A percentile compares a stretch with the other conserved stretches of the same genome.
Conservation (phyloP, 2,888 invertebrate genomes). For the Lycocerus yunnanus region DNA sequence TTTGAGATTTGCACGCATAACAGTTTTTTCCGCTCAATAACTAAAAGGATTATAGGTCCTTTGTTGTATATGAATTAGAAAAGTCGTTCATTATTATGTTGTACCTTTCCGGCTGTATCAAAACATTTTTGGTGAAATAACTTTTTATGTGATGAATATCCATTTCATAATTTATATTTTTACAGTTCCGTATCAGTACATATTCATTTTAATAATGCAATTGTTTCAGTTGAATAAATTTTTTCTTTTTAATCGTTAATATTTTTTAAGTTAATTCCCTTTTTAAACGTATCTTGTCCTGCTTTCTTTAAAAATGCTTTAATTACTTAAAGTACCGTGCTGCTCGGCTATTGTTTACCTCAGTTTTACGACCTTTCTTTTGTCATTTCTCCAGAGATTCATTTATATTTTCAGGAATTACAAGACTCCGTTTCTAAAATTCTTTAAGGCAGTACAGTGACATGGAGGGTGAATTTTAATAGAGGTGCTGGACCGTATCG, state of each 20-base stretch:
- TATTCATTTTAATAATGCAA: neutral
- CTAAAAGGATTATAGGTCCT: conserved; percentile 13
- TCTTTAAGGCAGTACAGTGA: conserved; percentile 26
- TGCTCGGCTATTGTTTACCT: conserved; percentile 21
- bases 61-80: conserved; percentile 11
- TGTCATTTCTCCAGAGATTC: conserved; percentile 27
- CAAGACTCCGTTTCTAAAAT: conserved; percentile 27
- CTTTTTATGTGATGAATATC: neutral
- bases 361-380: conserved; percentile 16
- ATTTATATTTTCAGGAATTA: conserved; percentile 26
- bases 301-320: conserved; percentile 9
- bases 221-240: neutral
- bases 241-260: neutral
- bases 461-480: conserved; percentile 37
- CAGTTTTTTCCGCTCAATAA: conserved; percentile 4
- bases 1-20: neutral
- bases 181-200: neutral
- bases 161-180: neutral
- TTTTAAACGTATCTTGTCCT: conserved; percentile 1
- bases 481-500: conserved; percentile 43
- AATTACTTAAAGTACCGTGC: conserved; percentile 24
- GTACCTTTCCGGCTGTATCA: neutral
- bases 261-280: conserved; percentile 3
- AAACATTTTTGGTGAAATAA: neutral
- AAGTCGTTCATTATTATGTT: neutral